Percentiles rank a stretch among this genome's conserved stretches.
These are phyloP conservation scores for Patiria pectinifera DNA, from an alignment of 53 echinoderm and acorn worm genomes.

Conservation along the genomic window DNA sequence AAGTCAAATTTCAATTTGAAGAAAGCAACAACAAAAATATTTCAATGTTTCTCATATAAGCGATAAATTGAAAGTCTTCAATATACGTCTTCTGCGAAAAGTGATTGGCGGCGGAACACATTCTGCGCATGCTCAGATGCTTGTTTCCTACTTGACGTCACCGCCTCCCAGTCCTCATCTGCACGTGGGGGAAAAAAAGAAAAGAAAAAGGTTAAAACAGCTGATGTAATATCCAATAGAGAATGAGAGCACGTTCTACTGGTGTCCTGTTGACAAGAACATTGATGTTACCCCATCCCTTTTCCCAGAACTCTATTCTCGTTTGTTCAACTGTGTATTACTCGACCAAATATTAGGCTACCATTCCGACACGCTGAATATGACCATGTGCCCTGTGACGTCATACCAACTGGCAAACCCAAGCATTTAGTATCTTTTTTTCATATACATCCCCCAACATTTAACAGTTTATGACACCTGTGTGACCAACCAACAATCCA, in stretches of 20 bases:
- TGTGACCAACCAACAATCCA: too few species aligned
- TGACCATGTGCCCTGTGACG: too few species aligned
- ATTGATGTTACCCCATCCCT: too few species aligned
- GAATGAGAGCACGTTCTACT: not conserved
- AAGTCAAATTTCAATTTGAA: not conserved
- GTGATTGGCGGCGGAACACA: conserved; percentile 34
- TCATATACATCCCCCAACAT: too few species aligned
- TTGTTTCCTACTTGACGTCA: conserved; percentile 53
- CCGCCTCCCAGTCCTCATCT: conserved; percentile 47
- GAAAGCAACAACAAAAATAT: not conserved
- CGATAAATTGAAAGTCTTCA: not conserved
- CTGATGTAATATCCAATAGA: not conserved
- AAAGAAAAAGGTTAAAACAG: not conserved
- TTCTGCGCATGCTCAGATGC: conserved; percentile 42
- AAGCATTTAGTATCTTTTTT: too few species aligned
- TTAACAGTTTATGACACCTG: too few species aligned
- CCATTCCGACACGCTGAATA: too few species aligned
- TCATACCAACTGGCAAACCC: too few species aligned
- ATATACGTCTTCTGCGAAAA: conserved; percentile 43
- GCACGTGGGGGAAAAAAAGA: not conserved
- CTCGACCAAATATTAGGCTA: too few species aligned
- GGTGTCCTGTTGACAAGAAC: not conserved
- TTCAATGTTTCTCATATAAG: not conserved
- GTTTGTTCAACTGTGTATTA: too few species aligned
- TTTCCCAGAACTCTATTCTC: too few species aligned